Conservation (phyloP, 2,797 vertebrate genomes). For the Sebastes cheni region DNA sequence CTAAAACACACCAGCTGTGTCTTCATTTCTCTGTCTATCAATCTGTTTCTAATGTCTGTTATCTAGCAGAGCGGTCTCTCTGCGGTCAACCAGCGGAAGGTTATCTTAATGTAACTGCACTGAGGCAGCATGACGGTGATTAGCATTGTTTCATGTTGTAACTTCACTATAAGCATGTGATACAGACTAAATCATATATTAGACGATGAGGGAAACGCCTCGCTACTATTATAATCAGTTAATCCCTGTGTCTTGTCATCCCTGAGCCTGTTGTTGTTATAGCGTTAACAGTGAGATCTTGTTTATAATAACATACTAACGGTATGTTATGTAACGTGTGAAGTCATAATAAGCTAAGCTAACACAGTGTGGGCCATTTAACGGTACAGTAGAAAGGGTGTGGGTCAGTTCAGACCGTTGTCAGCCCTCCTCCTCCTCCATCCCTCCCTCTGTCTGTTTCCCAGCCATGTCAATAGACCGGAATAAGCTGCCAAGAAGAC, state of each 20-base stretch:
- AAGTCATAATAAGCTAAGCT: too few species aligned
- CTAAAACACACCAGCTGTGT: background rate
- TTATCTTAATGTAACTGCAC: conserved; percentile 13
- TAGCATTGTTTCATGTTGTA: background rate
- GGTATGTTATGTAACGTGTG: background rate
- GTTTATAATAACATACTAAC: background rate
- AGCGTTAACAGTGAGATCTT: background rate
- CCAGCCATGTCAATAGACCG: conserved; percentile 55
- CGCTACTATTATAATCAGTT: background rate
- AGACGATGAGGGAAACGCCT: background rate
- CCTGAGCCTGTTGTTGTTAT: background rate
- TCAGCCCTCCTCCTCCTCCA: background rate
- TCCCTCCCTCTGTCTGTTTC: conserved; percentile 8
- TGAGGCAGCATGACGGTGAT: background rate
- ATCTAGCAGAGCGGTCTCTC: background rate
- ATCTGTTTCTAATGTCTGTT: rapidly evolving
- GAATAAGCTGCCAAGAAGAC: conserved; percentile 57
- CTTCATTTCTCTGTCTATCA: background rate
- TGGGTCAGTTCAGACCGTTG: background rate
- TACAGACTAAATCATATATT: rapidly evolving
- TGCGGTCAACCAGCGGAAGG: background rate
- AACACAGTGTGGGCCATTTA: too few species aligned
- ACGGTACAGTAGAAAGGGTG: background rate
- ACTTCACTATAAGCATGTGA: background rate
- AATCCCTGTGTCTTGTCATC: background rate